Evolutionary conservation across 2,113 vertebrate species (phyloP), one percentile per base, ranked within the genome.

Genomic region (Siniperca knerii): DNA sequence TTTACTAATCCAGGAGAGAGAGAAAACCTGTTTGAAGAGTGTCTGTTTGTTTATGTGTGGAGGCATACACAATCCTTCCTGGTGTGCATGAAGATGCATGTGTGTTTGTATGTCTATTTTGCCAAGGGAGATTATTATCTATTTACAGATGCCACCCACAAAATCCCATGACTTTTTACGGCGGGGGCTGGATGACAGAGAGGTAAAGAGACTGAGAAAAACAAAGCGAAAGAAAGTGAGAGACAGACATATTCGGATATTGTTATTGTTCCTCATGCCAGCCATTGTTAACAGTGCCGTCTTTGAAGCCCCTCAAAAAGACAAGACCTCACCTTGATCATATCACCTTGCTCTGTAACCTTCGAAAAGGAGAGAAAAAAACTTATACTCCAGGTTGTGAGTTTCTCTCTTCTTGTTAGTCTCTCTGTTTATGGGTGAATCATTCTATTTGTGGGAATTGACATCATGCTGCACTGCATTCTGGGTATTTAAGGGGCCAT

Each of bases 121-220:
- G 85, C 85, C 79, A 82, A 82, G 90, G 87, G 93, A 94, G 92
- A 93, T 93, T 89, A 94, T 94, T 93, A 93, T 93, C 92, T 95
- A 93, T 95, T 94, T 95, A 92, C 92, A 94, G 93, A 94, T 89
- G 92, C 93, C 94, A 93, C 93, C 95, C 94, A 94, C 93, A 90
- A 93, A 94, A 94, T 94, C 93, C 92, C 92, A 90, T 92, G 94
- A 93, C 93, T 93, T 92, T 93, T 85, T 90, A 73, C 86, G 92
- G 89, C 89, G 92, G 93, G 86, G 86, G 90, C 91, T 90, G 90
- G 44, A 75, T 76, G 83, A 88, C n/a, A 68, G 62, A 69, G 72
- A 82, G 85, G 75, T n/a, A 77, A 82, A 67, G 57, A 82, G 75
- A 87, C 50, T 42, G 40, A 81, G 58, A 79, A 15, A 65, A 77